phyloP scores from a whole-genome alignment of 2,888 invertebrate species.

The Coleophora flavipennella region DNA sequence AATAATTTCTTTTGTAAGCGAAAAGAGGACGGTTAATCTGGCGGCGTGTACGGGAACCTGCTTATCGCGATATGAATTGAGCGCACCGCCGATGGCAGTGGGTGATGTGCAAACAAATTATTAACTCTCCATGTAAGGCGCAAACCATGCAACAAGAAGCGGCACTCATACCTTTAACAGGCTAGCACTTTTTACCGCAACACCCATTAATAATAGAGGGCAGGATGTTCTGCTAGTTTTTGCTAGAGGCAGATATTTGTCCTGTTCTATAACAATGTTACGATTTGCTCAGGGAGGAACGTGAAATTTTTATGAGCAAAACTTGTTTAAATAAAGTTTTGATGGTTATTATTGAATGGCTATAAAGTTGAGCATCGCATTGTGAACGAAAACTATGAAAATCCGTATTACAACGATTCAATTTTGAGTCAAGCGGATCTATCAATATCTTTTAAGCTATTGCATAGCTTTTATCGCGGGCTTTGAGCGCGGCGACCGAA shows the following conservation, averaged over 20 bases:
- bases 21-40: slow-evolving; percentile 46
- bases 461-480: too few relatives aligned
- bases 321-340: too few relatives aligned
- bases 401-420: too few relatives aligned
- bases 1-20: slow-evolving; percentile 43
- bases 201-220: slow-evolving; percentile 31
- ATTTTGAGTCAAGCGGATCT: too few relatives aligned
- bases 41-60: slow-evolving; percentile 35
- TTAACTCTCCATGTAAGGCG: slow-evolving; percentile 48
- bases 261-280: neutral
- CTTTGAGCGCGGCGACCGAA: too few relatives aligned
- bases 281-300: too few relatives aligned
- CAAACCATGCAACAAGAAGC: slow-evolving; percentile 37
- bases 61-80: slow-evolving; percentile 46
- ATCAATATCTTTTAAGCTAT: too few relatives aligned
- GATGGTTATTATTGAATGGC: too few relatives aligned
- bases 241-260: slow-evolving; percentile 23
- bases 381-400: too few relatives aligned
- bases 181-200: slow-evolving; percentile 36
- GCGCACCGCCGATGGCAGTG: slow-evolving; percentile 39
- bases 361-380: too few relatives aligned
- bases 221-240: slow-evolving; percentile 41
- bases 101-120: slow-evolving; percentile 55
- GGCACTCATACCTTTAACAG: slow-evolving; percentile 35
- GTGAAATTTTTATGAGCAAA: too few relatives aligned